Evolutionary conservation across 2,797 vertebrate genomes (phyloP).

Genomic region (Phataginus tricuspis): DNA sequence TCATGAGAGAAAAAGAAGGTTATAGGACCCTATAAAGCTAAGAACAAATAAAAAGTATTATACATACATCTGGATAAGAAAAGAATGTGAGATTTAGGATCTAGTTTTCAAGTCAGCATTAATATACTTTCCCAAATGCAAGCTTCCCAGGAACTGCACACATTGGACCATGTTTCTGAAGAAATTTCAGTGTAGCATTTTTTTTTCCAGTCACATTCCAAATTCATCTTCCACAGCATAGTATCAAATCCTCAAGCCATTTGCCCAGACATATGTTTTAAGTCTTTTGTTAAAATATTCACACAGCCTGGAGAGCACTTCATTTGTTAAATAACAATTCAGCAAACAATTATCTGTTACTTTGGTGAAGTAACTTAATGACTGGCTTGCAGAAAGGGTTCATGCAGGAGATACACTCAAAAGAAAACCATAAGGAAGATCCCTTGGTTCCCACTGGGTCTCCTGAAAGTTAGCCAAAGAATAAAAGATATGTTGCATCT

Average conservation of each 20-base stretch:
- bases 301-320: neutral
- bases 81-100: neutral
- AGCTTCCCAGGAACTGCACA: neutral
- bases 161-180: neutral
- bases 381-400: neutral
- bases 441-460: neutral
- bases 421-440: neutral
- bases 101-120: slow-evolving; percentile 21
- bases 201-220: slow-evolving; percentile 14
- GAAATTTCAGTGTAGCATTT: neutral
- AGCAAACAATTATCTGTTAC: neutral
- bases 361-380: neutral
- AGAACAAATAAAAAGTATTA: slow-evolving; percentile 16
- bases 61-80: slow-evolving; percentile 40
- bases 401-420: neutral
- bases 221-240: slow-evolving; percentile 8
- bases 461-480: neutral
- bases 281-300: neutral
- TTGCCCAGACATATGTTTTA: neutral
- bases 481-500: neutral
- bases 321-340: neutral
- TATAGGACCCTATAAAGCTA: slow-evolving; percentile 18
- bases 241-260: slow-evolving; percentile 6
- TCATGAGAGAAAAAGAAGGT: neutral
- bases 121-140: slow-evolving; percentile 29